Conservation (phyloP, 2,113 vertebrate species). For the Gallinago media region DNA sequence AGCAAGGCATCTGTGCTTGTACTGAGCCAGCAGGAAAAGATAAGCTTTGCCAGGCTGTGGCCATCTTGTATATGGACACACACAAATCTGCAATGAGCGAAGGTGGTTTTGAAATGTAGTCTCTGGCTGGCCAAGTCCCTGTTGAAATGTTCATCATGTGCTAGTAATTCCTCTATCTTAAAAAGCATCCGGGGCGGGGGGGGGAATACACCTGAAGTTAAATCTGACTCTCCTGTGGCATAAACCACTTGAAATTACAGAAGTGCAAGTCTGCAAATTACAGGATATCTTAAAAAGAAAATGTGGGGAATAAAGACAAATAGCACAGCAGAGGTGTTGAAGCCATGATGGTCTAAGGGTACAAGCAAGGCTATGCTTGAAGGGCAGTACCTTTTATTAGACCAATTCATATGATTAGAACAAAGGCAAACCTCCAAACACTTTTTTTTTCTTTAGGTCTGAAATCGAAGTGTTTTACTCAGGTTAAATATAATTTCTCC, state of each 20-base stretch:
- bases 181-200: neutral
- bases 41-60: neutral
- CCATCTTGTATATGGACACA: neutral
- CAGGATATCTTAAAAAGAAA: neutral
- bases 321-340: neutral
- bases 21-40: neutral
- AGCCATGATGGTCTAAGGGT: neutral
- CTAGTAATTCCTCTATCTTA: neutral
- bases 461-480: neutral
- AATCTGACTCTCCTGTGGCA: neutral
- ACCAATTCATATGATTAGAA: neutral
- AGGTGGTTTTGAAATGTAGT: neutral
- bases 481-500: neutral
- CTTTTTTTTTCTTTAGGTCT: neutral
- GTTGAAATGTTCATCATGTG: neutral
- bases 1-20: neutral
- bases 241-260: neutral
- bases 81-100: neutral
- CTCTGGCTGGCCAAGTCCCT: neutral
- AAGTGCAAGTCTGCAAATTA: neutral
- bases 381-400: neutral
- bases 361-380: neutral
- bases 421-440: neutral
- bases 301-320: neutral
- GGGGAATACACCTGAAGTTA: neutral